Evolutionary conservation across 2,113 vertebrate genomes (phyloP), one percentile per base, ranked within the genome.

Genomic region (Mesembrinibis cayennensis): DNA sequence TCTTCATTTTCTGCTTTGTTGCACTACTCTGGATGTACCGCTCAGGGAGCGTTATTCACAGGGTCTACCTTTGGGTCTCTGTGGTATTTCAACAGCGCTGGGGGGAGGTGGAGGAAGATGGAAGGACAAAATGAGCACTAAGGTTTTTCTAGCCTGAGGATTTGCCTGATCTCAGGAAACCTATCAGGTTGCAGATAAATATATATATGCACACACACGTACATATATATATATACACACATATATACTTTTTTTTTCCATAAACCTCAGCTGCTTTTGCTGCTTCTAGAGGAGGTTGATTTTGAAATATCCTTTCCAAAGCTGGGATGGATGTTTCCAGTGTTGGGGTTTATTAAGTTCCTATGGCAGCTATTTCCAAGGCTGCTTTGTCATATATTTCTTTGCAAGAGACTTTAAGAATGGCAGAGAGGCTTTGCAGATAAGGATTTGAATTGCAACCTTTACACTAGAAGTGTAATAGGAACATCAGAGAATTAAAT

Each of bases 371-470:
- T 96, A n/a, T 90, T 83, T 93, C 91, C 79, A 84, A 65, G 49
- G 93, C 73, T 92, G 40, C 72, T 96, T 92, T 94, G 74, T 80
- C 79, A 76, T 14, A 32, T 32, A 63, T 74, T 90, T 92, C 89
- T 95, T 72, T 81, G 62, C 42, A 40, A 70, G 87, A 83, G 73
- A 76, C 42, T 87, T 74, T 85, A 59, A 88, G 47, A 93, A 90
- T 21, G 81, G 78, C 67, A 65, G 69, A 80, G 55, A 62, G 66
- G 76, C 66, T 94, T 94, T 90, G 87, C 87, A 93, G 87, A 82
- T 89, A 96, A 90, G 77, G 72, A 72, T 92, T 91, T 86, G 84
- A 90, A 94, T 84, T 78, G 92, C 92, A 93, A 72, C 82, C 88
- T 67, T 96, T 79, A 65, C 74, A 82, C 49, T 79, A 45, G 67